Percentiles rank a stretch among this genome's conserved stretches.
These are phyloP conservation scores for Sminthurides aquaticus DNA, from an alignment of 2,888 invertebrate genomes.

Conservation along the genomic window DNA sequence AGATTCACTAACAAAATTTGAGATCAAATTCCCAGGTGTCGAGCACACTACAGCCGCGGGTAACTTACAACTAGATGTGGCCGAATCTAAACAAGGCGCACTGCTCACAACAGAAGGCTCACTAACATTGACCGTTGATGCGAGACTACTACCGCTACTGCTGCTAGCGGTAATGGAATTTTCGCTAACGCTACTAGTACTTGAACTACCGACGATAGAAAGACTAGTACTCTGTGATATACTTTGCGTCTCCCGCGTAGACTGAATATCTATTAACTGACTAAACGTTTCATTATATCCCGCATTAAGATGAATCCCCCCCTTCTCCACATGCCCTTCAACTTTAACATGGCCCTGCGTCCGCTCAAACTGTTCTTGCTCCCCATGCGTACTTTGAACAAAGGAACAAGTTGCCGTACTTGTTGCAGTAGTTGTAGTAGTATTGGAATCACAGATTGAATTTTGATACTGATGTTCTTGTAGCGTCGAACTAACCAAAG, in stretches of 20 bases:
- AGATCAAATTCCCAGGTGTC: slow-evolving; percentile 18
- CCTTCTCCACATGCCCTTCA: not conserved
- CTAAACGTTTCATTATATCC: slow-evolving; percentile 23
- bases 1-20: slow-evolving; percentile 14
- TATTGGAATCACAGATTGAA: slow-evolving; percentile 42
- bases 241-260: slow-evolving; percentile 15
- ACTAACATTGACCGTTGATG: not conserved
- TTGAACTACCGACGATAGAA: slow-evolving; percentile 15
- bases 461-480: slow-evolving; percentile 25
- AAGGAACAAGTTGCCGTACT: no score
- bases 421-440: slow-evolving; percentile 1
- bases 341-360: slow-evolving; percentile 1
- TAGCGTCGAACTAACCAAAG: slow-evolving; percentile 20
- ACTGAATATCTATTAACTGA: slow-evolving; percentile 20
- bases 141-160: not conserved
- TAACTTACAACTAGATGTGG: not conserved
- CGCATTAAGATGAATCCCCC: no score
- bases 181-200: no score
- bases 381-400: no score
- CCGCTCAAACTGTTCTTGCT: slow-evolving; percentile 1
- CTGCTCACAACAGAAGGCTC: not conserved
- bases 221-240: slow-evolving; percentile 23
- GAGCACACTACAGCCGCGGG: not conserved
- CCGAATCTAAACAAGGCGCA: not conserved
- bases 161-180: slow-evolving; percentile 5